Base-by-base conservation (phyloP, 2,797 vertebrate species). In the Hemitrygon akajei region DNA sequence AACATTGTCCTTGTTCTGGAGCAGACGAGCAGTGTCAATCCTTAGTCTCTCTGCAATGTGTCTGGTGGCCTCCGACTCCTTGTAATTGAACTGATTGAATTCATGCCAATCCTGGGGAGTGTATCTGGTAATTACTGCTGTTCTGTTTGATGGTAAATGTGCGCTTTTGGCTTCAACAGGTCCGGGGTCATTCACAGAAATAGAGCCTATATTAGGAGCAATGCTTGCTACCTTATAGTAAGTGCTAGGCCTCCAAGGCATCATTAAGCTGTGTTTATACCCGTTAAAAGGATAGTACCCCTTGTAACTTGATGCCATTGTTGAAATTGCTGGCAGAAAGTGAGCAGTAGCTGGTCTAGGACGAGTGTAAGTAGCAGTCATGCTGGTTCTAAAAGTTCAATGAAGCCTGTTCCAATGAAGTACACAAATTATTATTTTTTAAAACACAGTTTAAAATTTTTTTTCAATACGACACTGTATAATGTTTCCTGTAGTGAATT, bases 51-150 rank as follows among this genome's bases (percentile, higher is more conserved):
- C 98, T 0, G 98, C 98, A 0, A 97, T 98, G 73, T 97, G 98
- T 27, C 97, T 95, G 0, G 97, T 98, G 0, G 96, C 96, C 94
- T 98, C 97, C 0, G 98, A 98, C 93, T 98, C 98, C n/a, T 96
- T 96, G 95, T 97, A 99, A 96, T 97, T 98, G 96, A 93, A 97
- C 94, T 97, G 94, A 95, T 98, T 99, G 96, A 97, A 98, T 94
- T 97, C 97, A 96, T 97, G 96, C 98, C 99, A 99, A 94, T 99
- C 98, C 0, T 98, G 97, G 0, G 98, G 97, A 0, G 96, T 97
- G 95, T 98, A 99, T 56, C 97, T 97, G 34, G 96, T 97, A 94
- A 96, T 96, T 93, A 98, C 95, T 0, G 95, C 82, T 0, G 96
- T 97, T 94, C 98, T 97, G 95, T 98, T 98, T 40, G 98, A 98